Evolutionary conservation across 2,113 vertebrate genomes (phyloP).

Genomic region (Oryzias melastigma): DNA sequence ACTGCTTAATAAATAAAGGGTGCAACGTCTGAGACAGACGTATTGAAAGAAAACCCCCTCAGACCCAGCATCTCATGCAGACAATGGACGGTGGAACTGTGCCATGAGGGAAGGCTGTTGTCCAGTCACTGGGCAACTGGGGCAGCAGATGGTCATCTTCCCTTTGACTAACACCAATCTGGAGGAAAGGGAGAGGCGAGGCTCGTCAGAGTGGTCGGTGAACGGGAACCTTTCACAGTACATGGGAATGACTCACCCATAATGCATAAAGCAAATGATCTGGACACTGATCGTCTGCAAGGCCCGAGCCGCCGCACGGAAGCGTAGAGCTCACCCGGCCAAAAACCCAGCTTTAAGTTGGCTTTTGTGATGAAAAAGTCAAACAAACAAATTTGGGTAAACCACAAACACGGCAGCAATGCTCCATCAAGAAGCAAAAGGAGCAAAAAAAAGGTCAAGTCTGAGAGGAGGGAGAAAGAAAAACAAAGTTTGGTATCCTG

Average conservation of each 20-base stretch:
- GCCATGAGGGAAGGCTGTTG: slow-evolving; percentile 70
- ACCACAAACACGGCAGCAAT: slow-evolving; percentile 30
- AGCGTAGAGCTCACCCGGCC: slow-evolving; percentile 31
- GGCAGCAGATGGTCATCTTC: slow-evolving; percentile 78
- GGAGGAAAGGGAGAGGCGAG: slow-evolving; percentile 15
- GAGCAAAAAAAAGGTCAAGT: slow-evolving; percentile 47
- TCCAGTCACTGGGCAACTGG: slow-evolving; percentile 75
- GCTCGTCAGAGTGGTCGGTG: slow-evolving; percentile 33
- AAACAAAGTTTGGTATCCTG: slow-evolving; percentile 64
- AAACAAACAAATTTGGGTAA: slow-evolving; percentile 5
- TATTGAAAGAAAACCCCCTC: slow-evolving; percentile 34
- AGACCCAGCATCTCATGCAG: slow-evolving; percentile 32
- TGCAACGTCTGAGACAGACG: slow-evolving; percentile 12
- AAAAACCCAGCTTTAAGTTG: slow-evolving; percentile 6
- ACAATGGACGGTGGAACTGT: slow-evolving; percentile 71
- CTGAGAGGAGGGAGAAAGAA: slow-evolving; percentile 24
- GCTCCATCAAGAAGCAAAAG: not conserved
- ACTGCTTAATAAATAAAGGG: too few relatives aligned
- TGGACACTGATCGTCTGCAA: slow-evolving; percentile 40
- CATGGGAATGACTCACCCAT: slow-evolving; percentile 66
- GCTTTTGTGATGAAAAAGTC: slow-evolving; percentile 19
- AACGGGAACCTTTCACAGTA: slow-evolving; percentile 54
- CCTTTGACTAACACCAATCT: slow-evolving; percentile 70
- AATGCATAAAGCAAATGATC: slow-evolving; percentile 59
- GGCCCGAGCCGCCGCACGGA: slow-evolving; percentile 33